Percentiles rank a stretch among this genome's conserved stretches.
These are phyloP conservation scores for Drosophila sulfurigaster DNA, from an alignment of 1,140 invertebrate species.

Conservation along the genomic window DNA sequence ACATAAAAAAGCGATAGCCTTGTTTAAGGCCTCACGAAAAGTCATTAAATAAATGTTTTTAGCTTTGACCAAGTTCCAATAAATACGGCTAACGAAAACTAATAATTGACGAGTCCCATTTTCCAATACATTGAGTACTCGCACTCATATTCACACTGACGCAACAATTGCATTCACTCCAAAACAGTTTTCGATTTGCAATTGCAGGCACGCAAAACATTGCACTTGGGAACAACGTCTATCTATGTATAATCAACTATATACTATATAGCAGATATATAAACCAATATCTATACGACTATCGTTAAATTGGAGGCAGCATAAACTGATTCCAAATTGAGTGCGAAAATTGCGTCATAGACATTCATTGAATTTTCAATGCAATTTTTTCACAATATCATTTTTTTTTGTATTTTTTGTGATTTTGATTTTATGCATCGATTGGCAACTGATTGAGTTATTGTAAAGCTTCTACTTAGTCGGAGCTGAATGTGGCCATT, in stretches of 20 bases:
- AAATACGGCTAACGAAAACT: constrained; percentile 13
- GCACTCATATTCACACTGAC: too few species aligned
- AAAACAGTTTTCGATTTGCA: constrained; percentile 29
- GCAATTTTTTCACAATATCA: constrained; percentile 14
- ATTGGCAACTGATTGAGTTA: constrained; percentile 18
- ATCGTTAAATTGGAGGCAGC: constrained; percentile 8
- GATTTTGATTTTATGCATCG: constrained; percentile 2
- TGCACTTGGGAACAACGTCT: constrained; percentile 31
- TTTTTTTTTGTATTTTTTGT: not conserved
- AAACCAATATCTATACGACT: not conserved
- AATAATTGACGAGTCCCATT: constrained; percentile 16
- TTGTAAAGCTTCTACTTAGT: constrained; percentile 14
- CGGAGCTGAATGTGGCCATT: constrained; percentile 2
- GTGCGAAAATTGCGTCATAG: constrained; percentile 36
- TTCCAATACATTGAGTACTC: constrained; percentile 18
- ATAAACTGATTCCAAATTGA: constrained; percentile 28
- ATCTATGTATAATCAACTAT: constrained; percentile 11
- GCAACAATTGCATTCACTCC: constrained; percentile 31
- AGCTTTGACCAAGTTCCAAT: constrained; percentile 57
- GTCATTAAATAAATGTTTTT: constrained; percentile 42
- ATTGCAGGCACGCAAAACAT: constrained; percentile 35
- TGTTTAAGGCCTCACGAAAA: constrained; percentile 26
- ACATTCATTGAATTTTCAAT: constrained; percentile 38
- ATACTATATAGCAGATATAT: constrained; percentile 12
- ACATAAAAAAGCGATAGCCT: constrained; percentile 22